These are phyloP conservation scores for Leptinotarsa juncta DNA, from an alignment of 2,888 invertebrate genomes.

Conservation along the genomic window DNA sequence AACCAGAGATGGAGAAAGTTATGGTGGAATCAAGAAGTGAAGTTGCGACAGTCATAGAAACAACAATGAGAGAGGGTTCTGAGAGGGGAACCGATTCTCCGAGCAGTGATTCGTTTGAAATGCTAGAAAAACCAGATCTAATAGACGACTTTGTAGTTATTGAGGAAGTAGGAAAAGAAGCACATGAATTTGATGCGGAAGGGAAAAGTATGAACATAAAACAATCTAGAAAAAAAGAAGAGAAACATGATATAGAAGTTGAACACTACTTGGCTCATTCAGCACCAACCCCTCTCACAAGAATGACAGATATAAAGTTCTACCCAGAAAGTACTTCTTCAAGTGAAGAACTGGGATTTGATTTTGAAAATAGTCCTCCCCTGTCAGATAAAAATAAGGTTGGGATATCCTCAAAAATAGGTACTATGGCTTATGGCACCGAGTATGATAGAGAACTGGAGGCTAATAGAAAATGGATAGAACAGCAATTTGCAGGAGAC, in stretches of 20 bases:
- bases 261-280: conserved; percentile 78
- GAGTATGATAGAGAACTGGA: conserved; percentile 73
- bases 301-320: conserved; percentile 66
- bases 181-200: conserved; percentile 84
- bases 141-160: conserved; percentile 90
- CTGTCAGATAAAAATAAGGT: conserved; percentile 57
- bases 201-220: conserved; percentile 82
- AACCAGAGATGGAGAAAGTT: conserved; percentile 64
- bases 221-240: conserved; percentile 64
- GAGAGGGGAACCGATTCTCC: conserved; percentile 74
- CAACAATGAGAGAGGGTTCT: conserved; percentile 68
- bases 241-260: conserved; percentile 77
- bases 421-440: conserved; percentile 62
- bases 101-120: conserved; percentile 86
- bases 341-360: conserved; percentile 74
- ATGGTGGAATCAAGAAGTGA: conserved; percentile 66
- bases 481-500: conserved; percentile 87
- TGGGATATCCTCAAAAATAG: conserved; percentile 59
- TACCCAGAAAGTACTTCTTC: conserved; percentile 68
- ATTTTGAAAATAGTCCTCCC: conserved; percentile 77
- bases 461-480: conserved; percentile 88
- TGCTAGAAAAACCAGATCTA: conserved; percentile 87
- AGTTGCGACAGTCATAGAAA: conserved; percentile 72
- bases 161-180: conserved; percentile 89
- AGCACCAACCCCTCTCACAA: conserved; percentile 72